Base-by-base conservation (phyloP, 2,888 invertebrate genomes). In the Drosophila nigritarsus region DNA sequence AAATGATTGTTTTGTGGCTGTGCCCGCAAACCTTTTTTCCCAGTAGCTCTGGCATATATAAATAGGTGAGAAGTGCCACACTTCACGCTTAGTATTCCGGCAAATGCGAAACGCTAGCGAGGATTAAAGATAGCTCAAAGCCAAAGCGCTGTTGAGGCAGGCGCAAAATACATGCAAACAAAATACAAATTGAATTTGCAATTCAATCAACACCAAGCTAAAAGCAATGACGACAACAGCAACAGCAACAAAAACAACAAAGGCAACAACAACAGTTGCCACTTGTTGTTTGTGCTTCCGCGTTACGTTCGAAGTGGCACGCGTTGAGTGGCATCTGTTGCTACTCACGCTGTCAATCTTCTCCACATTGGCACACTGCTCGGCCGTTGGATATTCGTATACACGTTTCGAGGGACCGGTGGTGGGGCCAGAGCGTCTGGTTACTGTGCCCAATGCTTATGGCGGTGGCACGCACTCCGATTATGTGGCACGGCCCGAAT, bases 401-500 rank as follows among this genome's bases (percentile, higher is more conserved):
- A 95, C 95, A 88, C 95, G 95, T 80, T 96, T 96, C 92, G 95
- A 95, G 90, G 96, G 96, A 11, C 96, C 96, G 27, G 96, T 96
- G 32, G 96, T 95, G 87, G 96, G 96, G 64, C 93, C 93, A n/a
- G 93, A 92, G 88, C 91, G 87, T 59, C 88, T 92, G 87, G 87
- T 93, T 55, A 76, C 86, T 58, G 89, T 92, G 72, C 83, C 89
- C 62, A 91, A 92, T 75, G 87, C 80, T 45, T 75, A 85, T 64
- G 81, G 83, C 62, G 84, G 94, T 66, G 79, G 81, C 75, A 63
- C 94, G 90, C 94, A 95, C 91, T 94, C 95, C 55, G 96, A 96
- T 91, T 96, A 95, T 91, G 94, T 96, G 91, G 96, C 96, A 2
- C 95, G 95, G 90, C 96, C 96, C 20, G 96, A 96, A 91, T 97